Conservation (phyloP, 2,797 vertebrate species). For the Carduelis carduelis region DNA sequence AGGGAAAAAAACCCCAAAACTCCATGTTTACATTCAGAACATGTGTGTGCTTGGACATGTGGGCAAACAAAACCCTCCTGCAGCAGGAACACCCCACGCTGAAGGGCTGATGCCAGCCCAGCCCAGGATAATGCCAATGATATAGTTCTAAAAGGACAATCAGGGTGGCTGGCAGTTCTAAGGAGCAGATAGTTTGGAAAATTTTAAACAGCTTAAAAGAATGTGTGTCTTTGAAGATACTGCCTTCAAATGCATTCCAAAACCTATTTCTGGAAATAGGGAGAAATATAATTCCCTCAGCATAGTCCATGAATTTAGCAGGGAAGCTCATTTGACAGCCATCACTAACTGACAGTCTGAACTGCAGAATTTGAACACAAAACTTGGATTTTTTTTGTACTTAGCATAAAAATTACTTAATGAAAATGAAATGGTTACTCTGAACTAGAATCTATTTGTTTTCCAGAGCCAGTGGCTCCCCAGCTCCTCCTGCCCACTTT, state of each 20-base stretch:
- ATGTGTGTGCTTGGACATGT: not conserved
- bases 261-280: conserved; percentile 36
- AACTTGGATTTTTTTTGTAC: not conserved
- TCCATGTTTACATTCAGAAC: not conserved
- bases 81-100: not conserved
- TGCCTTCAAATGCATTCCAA: conserved; percentile 56
- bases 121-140: conserved; percentile 55
- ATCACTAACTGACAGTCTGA: not conserved
- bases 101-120: not conserved
- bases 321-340: conserved; percentile 71
- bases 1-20: not conserved
- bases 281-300: conserved; percentile 23
- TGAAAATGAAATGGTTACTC: not conserved
- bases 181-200: conserved; percentile 10
- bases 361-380: not conserved
- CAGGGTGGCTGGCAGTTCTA: conserved; percentile 17
- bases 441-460: not conserved
- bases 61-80: not conserved
- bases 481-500: not conserved
- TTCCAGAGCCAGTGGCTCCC: not conserved
- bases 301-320: conserved; percentile 59
- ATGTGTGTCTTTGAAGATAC: conserved; percentile 60
- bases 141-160: conserved; percentile 38
- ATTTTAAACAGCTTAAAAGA: conserved; percentile 64
- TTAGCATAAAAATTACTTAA: not conserved